Conservation (phyloP, 1,140 invertebrate genomes). For the Drosophila nebulosa region DNA sequence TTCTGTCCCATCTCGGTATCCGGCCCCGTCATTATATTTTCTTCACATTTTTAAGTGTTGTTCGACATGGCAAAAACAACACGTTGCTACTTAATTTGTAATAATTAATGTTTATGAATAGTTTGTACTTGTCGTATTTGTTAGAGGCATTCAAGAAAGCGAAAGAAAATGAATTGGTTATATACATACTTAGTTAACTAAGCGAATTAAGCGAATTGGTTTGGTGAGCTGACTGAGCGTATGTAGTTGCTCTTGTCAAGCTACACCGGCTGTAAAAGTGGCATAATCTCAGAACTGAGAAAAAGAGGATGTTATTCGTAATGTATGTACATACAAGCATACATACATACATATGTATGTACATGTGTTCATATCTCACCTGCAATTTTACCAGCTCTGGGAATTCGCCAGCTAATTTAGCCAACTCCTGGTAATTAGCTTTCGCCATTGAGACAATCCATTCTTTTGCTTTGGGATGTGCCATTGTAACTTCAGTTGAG, state of each 20-base stretch:
- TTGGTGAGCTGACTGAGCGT: not conserved
- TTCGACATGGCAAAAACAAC: conserved; percentile 77
- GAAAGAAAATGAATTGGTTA: conserved; percentile 23
- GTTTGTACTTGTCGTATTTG: conserved; percentile 77
- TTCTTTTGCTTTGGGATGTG: conserved; percentile 87
- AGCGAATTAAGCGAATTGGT: not conserved
- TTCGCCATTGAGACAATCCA: conserved; percentile 92
- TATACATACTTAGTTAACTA: not conserved
- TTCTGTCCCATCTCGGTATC: too few species aligned
- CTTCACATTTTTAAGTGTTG: conserved; percentile 76
- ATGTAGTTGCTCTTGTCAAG: too few species aligned
- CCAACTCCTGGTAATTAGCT: conserved; percentile 90
- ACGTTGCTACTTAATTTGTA: conserved; percentile 77
- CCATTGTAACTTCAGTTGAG: conserved; percentile 62
- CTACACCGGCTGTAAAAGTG: too few species aligned
- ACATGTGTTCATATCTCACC: conserved; percentile 83
- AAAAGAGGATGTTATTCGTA: too few species aligned
- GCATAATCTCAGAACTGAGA: too few species aligned
- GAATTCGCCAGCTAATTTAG: conserved; percentile 90
- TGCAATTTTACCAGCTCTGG: conserved; percentile 90
- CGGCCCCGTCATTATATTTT: conserved; percentile 64
- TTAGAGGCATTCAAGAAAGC: conserved; percentile 37
- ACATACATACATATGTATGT: not conserved
- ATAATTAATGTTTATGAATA: conserved; percentile 79
- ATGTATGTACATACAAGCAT: not conserved